Percentiles rank a stretch among this genome's conserved stretches.
Conservation (phyloP, 2,113 vertebrate species). For the Callocephalon fimbriatum region DNA sequence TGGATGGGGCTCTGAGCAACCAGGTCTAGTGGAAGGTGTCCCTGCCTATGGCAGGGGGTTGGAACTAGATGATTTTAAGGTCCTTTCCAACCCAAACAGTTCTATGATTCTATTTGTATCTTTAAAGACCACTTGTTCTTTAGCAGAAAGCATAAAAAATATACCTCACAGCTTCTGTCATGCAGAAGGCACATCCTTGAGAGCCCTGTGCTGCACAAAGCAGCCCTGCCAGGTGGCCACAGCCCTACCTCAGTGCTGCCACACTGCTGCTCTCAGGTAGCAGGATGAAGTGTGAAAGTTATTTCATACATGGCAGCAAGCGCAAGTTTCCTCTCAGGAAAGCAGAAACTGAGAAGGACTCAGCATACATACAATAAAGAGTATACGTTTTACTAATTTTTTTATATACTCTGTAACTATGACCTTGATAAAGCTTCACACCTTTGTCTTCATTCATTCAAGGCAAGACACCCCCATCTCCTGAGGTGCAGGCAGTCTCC, state of each 20-base stretch:
- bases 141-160: not conserved
- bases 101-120: not conserved
- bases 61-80: not conserved
- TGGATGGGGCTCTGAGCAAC: not conserved
- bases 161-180: not conserved
- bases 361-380: not conserved
- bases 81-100: not conserved
- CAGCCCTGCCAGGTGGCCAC: not conserved
- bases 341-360: not conserved
- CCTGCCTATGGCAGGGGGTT: not conserved
- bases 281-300: accelerated
- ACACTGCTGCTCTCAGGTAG: not conserved
- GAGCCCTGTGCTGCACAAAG: not conserved
- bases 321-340: accelerated
- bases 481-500: not conserved
- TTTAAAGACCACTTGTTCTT: not conserved
- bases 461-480: not conserved
- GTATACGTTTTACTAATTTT: not conserved
- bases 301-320: accelerated
- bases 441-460: not conserved
- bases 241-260: not conserved
- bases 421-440: not conserved
- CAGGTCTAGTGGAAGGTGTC: not conserved
- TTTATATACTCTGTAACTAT: not conserved
- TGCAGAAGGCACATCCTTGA: not conserved